These are phyloP conservation scores for Australoheros scitulus DNA, from an alignment of 2,113 vertebrate species.

Conservation along the genomic window DNA sequence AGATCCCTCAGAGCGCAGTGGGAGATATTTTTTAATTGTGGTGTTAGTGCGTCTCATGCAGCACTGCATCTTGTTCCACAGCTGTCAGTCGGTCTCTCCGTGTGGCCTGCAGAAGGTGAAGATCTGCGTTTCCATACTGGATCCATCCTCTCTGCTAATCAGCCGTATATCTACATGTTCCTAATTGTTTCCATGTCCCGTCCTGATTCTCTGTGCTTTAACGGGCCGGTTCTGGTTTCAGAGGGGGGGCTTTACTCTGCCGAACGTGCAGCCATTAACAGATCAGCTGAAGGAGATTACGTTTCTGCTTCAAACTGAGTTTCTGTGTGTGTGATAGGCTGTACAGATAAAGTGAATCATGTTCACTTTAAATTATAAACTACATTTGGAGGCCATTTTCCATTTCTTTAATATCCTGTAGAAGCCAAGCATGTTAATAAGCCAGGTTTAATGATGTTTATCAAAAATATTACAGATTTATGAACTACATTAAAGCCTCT, in stretches of 20 bases:
- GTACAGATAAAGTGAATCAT: neutral
- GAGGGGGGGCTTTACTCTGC: constrained; percentile 12
- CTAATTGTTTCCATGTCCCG: constrained; percentile 89
- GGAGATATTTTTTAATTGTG: neutral
- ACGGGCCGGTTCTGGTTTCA: constrained; percentile 18
- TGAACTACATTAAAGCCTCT: neutral
- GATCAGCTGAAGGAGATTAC: constrained; percentile 35
- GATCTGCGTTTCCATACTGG: constrained; percentile 42
- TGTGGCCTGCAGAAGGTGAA: constrained; percentile 50
- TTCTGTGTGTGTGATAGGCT: neutral
- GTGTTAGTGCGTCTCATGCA: neutral
- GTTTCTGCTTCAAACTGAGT: constrained; percentile 14
- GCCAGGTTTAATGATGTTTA: neutral
- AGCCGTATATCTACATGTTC: constrained; percentile 37
- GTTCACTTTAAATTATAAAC: neutral
- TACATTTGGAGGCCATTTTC: neutral
- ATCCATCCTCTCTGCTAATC: constrained; percentile 53
- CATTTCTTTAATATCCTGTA: neutral
- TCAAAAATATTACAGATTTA: neutral
- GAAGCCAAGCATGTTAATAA: neutral
- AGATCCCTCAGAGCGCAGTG: neutral
- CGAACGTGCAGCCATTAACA: constrained; percentile 41
- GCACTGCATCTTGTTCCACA: too few relatives aligned
- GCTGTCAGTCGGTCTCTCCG: neutral
- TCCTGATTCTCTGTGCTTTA: constrained; percentile 30